A percentile compares a stretch with the other conserved stretches of the same genome.
phyloP scores from a whole-genome alignment of 2,888 invertebrate species.

The Ypsolopha sequella region DNA sequence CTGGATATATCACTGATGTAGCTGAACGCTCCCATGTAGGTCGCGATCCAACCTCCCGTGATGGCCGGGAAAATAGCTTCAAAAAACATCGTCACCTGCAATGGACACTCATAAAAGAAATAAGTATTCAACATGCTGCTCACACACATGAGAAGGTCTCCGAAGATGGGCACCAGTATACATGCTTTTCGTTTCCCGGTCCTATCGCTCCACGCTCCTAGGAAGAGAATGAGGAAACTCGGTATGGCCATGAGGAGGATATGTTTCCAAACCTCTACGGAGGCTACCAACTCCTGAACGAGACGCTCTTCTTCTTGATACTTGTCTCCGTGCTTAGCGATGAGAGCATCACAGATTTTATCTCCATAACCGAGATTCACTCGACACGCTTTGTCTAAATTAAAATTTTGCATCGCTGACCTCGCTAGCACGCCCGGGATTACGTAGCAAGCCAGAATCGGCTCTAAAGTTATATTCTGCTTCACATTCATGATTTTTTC shows the following conservation, averaged over 20 bases:
- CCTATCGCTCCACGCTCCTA: conserved; percentile 74
- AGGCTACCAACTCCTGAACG: conserved; percentile 67
- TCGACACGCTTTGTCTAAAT: conserved; percentile 86
- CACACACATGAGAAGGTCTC: conserved; percentile 58
- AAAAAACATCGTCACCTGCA: conserved; percentile 60
- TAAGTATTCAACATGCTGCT: conserved; percentile 65
- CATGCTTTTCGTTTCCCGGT: conserved; percentile 69
- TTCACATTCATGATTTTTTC: conserved; percentile 58
- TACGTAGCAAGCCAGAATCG: conserved; percentile 73
- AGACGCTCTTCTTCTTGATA: conserved; percentile 73
- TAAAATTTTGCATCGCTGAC: conserved; percentile 85
- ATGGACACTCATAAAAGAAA: conserved; percentile 64
- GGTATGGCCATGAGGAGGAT: conserved; percentile 66
- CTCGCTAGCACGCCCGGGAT: conserved; percentile 75
- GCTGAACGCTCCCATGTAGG: conserved; percentile 69
- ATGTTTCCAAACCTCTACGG: conserved; percentile 68
- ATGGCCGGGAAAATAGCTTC: conserved; percentile 66
- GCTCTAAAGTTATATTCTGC: conserved; percentile 75
- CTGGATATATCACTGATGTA: conserved; percentile 72
- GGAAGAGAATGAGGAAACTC: conserved; percentile 62
- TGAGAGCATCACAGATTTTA: conserved; percentile 79
- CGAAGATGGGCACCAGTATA: conserved; percentile 65
- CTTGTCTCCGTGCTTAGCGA: conserved; percentile 75
- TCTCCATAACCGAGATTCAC: conserved; percentile 80
- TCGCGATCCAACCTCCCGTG: conserved; percentile 67